Evolutionary conservation across 2,113 vertebrate genomes (phyloP), one percentile per base, ranked within the genome.

Genomic region (Scytalopus superciliaris): DNA sequence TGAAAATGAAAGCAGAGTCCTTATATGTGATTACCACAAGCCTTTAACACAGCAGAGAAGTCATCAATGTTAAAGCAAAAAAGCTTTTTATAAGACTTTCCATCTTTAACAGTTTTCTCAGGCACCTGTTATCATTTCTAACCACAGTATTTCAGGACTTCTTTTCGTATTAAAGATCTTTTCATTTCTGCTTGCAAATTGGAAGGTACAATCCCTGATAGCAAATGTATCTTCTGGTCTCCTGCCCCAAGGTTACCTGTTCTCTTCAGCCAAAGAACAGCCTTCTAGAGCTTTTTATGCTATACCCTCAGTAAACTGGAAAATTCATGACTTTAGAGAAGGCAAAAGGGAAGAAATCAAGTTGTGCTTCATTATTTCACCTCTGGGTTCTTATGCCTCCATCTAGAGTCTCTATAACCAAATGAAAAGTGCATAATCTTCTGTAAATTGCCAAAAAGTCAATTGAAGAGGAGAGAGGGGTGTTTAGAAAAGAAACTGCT

Each of bases 11-110:
- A 73, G 4, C 76, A 12, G 72, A 57, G 8, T 23, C 45, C 62
- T 12, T 59, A 5, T n/a, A 30, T 49, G 12, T 59, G 55, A 49
- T 49, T 74, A 33, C 0, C 0, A 59, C 50, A 25, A 81, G 16
- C 13, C 35, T 77, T 74, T 84, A 87, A 75, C 23, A 39, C 7
- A 74, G 10, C 15, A 74, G 11, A 52, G 7, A 89, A 80, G 18
- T 59, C 14, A 57, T 45, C 53, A 81, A 53, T 0, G 3, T 49
- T 57, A 53, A n/a, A 84, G 33, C 10, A 50, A 74, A 84, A 82
- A 81, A 67, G 2, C 14, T 53, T 77, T 45, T 22, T 35, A 63
- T 6, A 74, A 55, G 16, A 40, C 21, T 62, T 66, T 79, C 27
- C 50, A 6, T 45, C 17, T 69, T 60, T 40, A 80, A 6, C 7